Percentiles rank a stretch among this genome's conserved stretches.
Conservation (phyloP, 2,888 invertebrate species). For the Melieria omissa region DNA sequence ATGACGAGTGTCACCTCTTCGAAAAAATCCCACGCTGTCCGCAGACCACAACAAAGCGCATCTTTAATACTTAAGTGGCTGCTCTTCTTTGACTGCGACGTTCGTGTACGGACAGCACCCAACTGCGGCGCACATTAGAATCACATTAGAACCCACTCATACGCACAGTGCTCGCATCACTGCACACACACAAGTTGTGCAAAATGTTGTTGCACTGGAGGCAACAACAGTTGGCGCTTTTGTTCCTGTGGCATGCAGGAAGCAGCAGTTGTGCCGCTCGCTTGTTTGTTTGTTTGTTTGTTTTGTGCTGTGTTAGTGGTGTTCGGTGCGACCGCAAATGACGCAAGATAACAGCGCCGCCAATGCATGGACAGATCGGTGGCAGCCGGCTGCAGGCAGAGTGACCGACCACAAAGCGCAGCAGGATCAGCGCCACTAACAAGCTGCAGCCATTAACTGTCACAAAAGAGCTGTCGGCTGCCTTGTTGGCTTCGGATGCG, state of each 20-base stretch:
- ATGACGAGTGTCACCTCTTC: background rate
- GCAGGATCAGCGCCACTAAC: slow-evolving; percentile 23
- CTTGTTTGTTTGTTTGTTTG: slow-evolving; percentile 19
- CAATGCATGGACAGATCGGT: slow-evolving; percentile 43
- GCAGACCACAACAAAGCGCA: slow-evolving; percentile 3
- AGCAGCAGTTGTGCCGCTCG: slow-evolving; percentile 1
- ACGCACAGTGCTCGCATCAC: slow-evolving; percentile 32
- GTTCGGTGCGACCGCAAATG: slow-evolving; percentile 52
- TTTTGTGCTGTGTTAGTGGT: slow-evolving; percentile 6
- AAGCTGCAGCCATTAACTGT: slow-evolving; percentile 56
- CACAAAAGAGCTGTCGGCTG: slow-evolving; percentile 36
- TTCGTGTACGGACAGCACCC: slow-evolving; percentile 15
- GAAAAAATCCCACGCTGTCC: slow-evolving; percentile 39
- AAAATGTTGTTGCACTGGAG: slow-evolving; percentile 13
- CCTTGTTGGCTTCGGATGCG: background rate
- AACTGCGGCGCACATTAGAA: slow-evolving; percentile 56
- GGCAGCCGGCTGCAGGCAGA: slow-evolving; percentile 33
- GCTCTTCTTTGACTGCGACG: slow-evolving; percentile 2
- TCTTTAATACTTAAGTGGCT: slow-evolving; percentile 17
- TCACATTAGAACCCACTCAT: slow-evolving; percentile 60
- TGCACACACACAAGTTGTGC: slow-evolving; percentile 23
- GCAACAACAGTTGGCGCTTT: slow-evolving; percentile 26
- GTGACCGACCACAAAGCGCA: slow-evolving; percentile 40
- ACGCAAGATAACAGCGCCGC: slow-evolving; percentile 50
- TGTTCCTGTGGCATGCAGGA: slow-evolving; percentile 1